Evolutionary conservation across 2,113 vertebrate genomes (phyloP), one percentile per base, ranked within the genome.

Genomic region (Oreochromis aureus): DNA sequence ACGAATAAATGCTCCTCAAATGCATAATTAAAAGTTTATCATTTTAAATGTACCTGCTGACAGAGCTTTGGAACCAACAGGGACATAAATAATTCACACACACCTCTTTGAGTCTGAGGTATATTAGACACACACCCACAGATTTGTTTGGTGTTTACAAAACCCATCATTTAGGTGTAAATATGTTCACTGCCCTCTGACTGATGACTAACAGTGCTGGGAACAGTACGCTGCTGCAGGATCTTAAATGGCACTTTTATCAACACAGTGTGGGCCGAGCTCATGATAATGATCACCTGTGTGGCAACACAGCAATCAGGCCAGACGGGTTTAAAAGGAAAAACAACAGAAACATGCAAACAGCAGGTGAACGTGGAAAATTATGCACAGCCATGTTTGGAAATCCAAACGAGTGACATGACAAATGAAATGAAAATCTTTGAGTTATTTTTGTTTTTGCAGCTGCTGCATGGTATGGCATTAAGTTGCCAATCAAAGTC

Each of bases 101-200:
- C 76, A 69, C 46, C 73, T 51, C 73, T 78, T 78, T 78, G 46
- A 53, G 24, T 81, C 80, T 44, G 32, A 61, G 51, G 48, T 56
- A 58, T 80, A 55, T 82, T 39, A 24, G 46, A 78, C 63, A 22
- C 76, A n/a, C 90, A 81, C 61, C 24, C 66, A 82, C 85, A 53
- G 56, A 80, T 79, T 73, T 58, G 80, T 69, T 81, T 78, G 59
- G 81, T 86, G 81, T 80, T 85, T 83, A 24, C 34, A 46, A 88
- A 92, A 80, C 19, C 59, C 39, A 58, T 86, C 80, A 82, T 89
- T 79, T 19, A 55, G 76, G 56, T 82, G 56, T 84, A 55, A 82
- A 84, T 82, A 82, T 87, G 39, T 78, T 87, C 55, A 12, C 63
- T 84, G 69, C 66, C 66, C 81, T 84, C 66, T 90, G 89, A 63